phyloP scores from a whole-genome alignment of 2,797 vertebrate species.

The Sebastes hubbsi region DNA sequence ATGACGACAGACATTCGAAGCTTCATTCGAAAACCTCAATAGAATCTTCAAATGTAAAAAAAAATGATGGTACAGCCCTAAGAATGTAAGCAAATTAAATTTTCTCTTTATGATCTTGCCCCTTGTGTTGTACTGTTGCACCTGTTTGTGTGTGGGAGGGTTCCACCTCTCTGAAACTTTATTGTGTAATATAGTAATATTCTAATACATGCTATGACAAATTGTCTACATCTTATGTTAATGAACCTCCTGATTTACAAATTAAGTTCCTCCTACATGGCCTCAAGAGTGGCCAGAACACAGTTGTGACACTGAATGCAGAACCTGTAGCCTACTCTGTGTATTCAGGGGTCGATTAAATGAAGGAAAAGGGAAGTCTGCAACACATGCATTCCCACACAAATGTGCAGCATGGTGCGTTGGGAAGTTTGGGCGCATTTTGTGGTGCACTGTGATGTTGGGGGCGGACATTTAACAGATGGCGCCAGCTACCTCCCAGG shows the following conservation, averaged over 20 bases:
- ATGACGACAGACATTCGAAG: not conserved
- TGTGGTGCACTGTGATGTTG: constrained; percentile 70
- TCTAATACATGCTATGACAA: not conserved
- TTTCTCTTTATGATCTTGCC: not conserved
- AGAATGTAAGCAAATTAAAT: not conserved
- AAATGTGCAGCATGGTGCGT: constrained; percentile 29
- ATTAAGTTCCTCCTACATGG: not conserved
- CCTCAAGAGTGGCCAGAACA: not conserved
- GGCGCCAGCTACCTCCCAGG: constrained; percentile 70
- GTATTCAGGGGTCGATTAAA: not conserved
- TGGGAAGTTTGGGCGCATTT: constrained; percentile 58
- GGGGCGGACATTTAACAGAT: constrained; percentile 79
- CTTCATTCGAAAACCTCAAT: not conserved
- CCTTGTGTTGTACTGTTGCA: not conserved
- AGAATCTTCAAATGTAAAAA: not conserved
- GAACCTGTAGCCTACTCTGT: not conserved
- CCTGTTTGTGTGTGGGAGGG: not conserved
- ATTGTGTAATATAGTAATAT: not conserved
- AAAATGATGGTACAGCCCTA: not conserved
- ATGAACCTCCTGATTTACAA: not conserved
- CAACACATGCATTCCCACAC: constrained; percentile 36
- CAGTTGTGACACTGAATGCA: not conserved
- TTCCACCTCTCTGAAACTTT: not conserved
- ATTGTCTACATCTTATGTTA: not conserved
- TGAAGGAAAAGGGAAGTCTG: constrained; percentile 6